Conservation (phyloP, 1,140 invertebrate genomes). For the Drosophila kanapiae region DNA sequence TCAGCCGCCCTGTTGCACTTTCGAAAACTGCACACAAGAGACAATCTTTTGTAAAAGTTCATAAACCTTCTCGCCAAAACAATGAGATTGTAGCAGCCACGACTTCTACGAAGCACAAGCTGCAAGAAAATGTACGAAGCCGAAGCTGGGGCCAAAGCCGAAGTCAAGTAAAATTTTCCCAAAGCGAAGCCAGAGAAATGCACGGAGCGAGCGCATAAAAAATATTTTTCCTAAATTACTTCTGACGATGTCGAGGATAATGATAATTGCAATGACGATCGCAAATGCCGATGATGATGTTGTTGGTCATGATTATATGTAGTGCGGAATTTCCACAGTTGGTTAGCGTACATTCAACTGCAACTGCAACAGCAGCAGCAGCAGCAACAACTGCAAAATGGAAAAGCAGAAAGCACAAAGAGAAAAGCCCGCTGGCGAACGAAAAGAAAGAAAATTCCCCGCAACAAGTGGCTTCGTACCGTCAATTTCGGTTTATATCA, state of each 20-base stretch:
- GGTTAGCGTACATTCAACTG: slow-evolving; percentile 74
- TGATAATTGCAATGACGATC: slow-evolving; percentile 52
- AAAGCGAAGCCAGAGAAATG: slow-evolving; percentile 56
- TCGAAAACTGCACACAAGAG: slow-evolving; percentile 45
- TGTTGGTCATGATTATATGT: slow-evolving; percentile 71
- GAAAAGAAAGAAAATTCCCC: slow-evolving; percentile 43
- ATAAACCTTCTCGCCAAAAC: slow-evolving; percentile 79
- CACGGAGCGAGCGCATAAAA: slow-evolving; percentile 58
- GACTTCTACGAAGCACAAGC: slow-evolving; percentile 37
- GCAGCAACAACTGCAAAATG: slow-evolving; percentile 39
- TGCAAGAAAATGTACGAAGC: no score
- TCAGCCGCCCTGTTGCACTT: slow-evolving; percentile 72
- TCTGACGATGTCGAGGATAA: slow-evolving; percentile 71
- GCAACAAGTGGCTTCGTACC: slow-evolving; percentile 53
- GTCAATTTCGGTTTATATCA: slow-evolving; percentile 63
- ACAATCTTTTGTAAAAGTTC: slow-evolving; percentile 78
- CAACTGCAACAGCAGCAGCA: not conserved
- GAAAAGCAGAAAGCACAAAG: slow-evolving; percentile 64
- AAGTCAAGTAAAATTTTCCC: slow-evolving; percentile 55
- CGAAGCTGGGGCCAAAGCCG: no score
- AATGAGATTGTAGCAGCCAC: slow-evolving; percentile 53
- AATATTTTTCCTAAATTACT: slow-evolving; percentile 76
- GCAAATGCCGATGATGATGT: slow-evolving; percentile 54
- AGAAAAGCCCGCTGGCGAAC: slow-evolving; percentile 62
- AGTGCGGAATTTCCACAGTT: slow-evolving; percentile 80